Evolutionary conservation across 2,113 vertebrate species (phyloP).

Genomic region (Amphilophus citrinellus): DNA sequence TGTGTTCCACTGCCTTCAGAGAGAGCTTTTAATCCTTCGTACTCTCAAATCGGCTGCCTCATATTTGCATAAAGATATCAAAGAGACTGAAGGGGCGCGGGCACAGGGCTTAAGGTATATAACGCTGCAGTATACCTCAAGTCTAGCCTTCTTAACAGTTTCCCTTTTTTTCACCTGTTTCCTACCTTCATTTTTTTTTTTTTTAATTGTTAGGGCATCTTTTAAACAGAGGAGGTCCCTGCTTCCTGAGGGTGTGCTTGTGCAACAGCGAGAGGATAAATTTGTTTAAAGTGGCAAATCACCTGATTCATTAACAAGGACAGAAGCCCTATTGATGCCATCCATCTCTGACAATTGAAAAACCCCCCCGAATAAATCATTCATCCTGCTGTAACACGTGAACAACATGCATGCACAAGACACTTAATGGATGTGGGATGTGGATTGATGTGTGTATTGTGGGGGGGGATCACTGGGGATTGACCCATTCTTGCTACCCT

Average conservation of each 20-base stretch:
- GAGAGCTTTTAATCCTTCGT: conserved; percentile 58
- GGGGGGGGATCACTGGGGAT: conserved; percentile 48
- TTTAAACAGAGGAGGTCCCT: conserved; percentile 19
- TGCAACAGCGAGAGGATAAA: conserved; percentile 46
- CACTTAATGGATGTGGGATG: conserved; percentile 64
- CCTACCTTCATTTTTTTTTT: not conserved
- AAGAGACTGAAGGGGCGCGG: conserved; percentile 55
- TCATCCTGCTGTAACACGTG: conserved; percentile 64
- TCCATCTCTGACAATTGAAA: conserved; percentile 78
- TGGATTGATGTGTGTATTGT: conserved; percentile 11
- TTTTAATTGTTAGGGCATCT: not conserved
- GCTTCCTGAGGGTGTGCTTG: not conserved
- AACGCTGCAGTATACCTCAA: conserved; percentile 22
- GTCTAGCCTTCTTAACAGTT: conserved; percentile 31
- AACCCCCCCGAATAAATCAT: conserved; percentile 73
- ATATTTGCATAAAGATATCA: conserved; percentile 75
- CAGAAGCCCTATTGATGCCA: conserved; percentile 73
- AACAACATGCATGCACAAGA: conserved; percentile 67
- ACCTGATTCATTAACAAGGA: conserved; percentile 74
- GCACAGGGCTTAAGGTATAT: conserved; percentile 29
- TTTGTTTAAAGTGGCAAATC: conserved; percentile 72
- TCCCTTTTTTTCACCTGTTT: conserved; percentile 55
- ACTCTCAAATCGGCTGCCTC: conserved; percentile 59
- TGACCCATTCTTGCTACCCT: conserved; percentile 41
- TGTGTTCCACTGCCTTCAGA: conserved; percentile 45